Percentiles rank a stretch among this genome's conserved stretches.
Evolutionary conservation across 2,113 vertebrate genomes (phyloP).

Genomic region (Podarcis cretensis): DNA sequence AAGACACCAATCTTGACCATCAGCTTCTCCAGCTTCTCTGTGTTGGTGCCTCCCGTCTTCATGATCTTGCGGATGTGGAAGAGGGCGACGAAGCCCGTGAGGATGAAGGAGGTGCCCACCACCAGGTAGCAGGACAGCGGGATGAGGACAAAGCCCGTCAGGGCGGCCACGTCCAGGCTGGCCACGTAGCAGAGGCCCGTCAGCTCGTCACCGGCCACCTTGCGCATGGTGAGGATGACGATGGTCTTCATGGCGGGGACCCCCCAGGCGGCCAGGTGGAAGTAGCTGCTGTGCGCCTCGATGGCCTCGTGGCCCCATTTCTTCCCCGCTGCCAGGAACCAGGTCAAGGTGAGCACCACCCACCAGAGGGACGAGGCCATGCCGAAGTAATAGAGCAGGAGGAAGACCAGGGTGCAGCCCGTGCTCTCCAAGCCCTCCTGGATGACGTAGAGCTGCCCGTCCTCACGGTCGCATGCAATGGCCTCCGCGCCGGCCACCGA

Average conservation of each 20-base stretch:
- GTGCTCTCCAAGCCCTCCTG: conserved; percentile 96
- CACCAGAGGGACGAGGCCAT: conserved; percentile 99
- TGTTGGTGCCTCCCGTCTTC: conserved; percentile 97
- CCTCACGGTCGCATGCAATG: conserved; percentile 94
- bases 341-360: conserved; percentile 96
- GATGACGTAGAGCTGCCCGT: conserved; percentile 91
- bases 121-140: conserved; percentile 94
- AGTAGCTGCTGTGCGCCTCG: conserved; percentile 96
- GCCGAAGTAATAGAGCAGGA: conserved; percentile 97
- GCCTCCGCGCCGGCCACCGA: conserved; percentile 91
- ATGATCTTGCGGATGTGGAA: conserved; percentile 98
- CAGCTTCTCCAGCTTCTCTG: conserved; percentile 97
- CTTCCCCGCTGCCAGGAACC: conserved; percentile 96
- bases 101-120: conserved; percentile 94
- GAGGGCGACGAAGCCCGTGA: conserved; percentile 95
- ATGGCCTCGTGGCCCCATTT: conserved; percentile 99
- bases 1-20: conserved; percentile 99
- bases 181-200: conserved; percentile 97
- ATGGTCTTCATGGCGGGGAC: conserved; percentile 96
- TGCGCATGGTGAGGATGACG: conserved; percentile 93
- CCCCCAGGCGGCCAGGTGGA: conserved; percentile 97
- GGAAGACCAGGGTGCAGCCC: conserved; percentile 96
- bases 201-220: conserved; percentile 95
- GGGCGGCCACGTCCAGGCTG: conserved; percentile 85
- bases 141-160: conserved; percentile 93